Evolutionary conservation across 2,113 vertebrate species (phyloP).

Genomic region (Oreochromis tanganicae): DNA sequence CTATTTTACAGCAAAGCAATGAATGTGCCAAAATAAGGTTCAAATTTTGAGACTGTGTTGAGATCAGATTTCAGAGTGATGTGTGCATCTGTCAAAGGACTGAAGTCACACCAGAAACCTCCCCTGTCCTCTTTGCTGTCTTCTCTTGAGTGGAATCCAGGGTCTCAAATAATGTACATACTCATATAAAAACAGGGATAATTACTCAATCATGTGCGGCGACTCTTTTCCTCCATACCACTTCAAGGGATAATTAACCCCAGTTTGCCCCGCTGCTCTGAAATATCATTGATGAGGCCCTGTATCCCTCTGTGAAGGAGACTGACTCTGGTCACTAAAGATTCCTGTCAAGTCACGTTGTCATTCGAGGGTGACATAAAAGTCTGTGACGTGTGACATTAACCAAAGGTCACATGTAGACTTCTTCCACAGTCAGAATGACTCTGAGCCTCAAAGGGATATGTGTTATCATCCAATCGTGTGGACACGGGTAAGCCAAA

Average conservation of each 20-base stretch:
- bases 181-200: background rate
- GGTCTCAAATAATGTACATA: background rate
- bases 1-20: background rate
- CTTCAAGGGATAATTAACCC: slow-evolving; percentile 42
- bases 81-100: background rate
- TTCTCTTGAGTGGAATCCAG: background rate
- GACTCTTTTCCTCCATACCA: background rate
- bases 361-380: slow-evolving; percentile 68
- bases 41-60: background rate
- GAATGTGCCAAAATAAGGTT: background rate
- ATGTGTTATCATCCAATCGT: slow-evolving; percentile 15
- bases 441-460: slow-evolving; percentile 17
- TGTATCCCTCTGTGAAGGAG: slow-evolving; percentile 37
- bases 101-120: background rate
- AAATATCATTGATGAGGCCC: slow-evolving; percentile 49
- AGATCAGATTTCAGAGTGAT: background rate
- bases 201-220: background rate
- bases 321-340: slow-evolving; percentile 39
- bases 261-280: background rate
- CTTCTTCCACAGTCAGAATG: slow-evolving; percentile 47
- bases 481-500: background rate
- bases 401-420: slow-evolving; percentile 76
- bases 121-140: background rate
- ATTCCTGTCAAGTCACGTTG: slow-evolving; percentile 65
- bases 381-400: slow-evolving; percentile 73